Evolutionary conservation across 2,797 vertebrate species (phyloP).

Genomic region (Podarcis siculus): DNA sequence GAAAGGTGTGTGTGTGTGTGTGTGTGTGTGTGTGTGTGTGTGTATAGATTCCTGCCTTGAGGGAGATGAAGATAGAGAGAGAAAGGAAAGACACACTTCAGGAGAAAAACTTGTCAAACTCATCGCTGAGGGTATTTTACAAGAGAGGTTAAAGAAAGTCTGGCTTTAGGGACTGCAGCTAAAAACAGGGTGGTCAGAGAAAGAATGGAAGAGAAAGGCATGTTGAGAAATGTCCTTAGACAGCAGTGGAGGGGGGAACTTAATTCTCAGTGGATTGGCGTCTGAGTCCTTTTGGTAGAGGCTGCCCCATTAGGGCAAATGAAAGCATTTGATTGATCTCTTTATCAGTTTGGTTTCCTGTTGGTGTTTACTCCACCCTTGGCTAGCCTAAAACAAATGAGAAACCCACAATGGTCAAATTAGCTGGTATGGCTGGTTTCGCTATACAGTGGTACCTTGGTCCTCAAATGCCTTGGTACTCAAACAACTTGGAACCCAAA

Average conservation of each 20-base stretch:
- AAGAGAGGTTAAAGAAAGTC: conserved; percentile 15
- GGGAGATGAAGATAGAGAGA: background rate
- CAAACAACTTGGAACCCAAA: too few relatives aligned
- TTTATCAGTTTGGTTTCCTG: conserved; percentile 1
- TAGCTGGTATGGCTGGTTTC: background rate
- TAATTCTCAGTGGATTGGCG: background rate
- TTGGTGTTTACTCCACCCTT: background rate
- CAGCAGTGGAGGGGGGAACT: background rate
- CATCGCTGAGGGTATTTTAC: background rate
- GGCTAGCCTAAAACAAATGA: background rate
- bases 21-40: background rate
- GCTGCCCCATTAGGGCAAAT: too few relatives aligned
- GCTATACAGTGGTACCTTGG: too few relatives aligned
- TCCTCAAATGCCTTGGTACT: too few relatives aligned
- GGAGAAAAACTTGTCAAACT: conserved; percentile 10
- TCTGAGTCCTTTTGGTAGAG: background rate
- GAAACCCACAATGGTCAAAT: background rate
- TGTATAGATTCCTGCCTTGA: background rate
- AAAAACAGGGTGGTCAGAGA: background rate
- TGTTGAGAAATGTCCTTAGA: background rate
- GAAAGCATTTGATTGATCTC: background rate
- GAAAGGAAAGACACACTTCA: background rate
- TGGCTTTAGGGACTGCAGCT: background rate
- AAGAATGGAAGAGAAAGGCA: background rate
- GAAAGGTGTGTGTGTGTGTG: background rate